phyloP scores from a whole-genome alignment of 2,113 vertebrate species.

The Rhinolophus ferrumequinum region DNA sequence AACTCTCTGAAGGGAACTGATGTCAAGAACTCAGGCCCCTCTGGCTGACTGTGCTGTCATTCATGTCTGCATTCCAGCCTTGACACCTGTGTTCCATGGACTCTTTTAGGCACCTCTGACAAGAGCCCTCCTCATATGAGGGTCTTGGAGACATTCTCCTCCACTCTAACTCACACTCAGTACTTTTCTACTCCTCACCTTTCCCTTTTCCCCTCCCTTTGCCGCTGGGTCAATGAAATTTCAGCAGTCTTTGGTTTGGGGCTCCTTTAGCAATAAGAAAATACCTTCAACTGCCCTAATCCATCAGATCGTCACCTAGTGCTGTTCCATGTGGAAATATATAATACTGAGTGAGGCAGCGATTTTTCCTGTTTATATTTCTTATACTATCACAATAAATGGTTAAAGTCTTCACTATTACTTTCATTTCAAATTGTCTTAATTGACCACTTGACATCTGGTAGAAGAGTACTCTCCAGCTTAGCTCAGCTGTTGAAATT shows the following conservation, averaged over 20 bases:
- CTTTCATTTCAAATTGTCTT: neutral
- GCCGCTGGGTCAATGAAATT: neutral
- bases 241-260: neutral
- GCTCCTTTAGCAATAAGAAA: neutral
- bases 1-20: neutral
- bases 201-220: neutral
- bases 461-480: neutral
- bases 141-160: neutral
- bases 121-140: neutral
- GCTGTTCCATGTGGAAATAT: neutral
- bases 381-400: neutral
- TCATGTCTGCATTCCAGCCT: neutral
- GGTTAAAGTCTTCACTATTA: neutral
- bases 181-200: neutral
- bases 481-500: neutral
- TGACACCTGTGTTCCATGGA: neutral
- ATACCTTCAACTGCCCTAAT: neutral
- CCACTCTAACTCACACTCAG: neutral
- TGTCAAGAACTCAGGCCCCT: neutral
- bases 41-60: neutral
- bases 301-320: neutral
- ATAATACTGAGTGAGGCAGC: neutral
- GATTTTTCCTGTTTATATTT: neutral
- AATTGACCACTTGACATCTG: neutral
- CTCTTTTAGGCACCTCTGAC: neutral